Percentiles rank a stretch among this genome's conserved stretches.
These are phyloP conservation scores for Lapara coniferarum DNA, from an alignment of 2,888 invertebrate species.

Conservation along the genomic window DNA sequence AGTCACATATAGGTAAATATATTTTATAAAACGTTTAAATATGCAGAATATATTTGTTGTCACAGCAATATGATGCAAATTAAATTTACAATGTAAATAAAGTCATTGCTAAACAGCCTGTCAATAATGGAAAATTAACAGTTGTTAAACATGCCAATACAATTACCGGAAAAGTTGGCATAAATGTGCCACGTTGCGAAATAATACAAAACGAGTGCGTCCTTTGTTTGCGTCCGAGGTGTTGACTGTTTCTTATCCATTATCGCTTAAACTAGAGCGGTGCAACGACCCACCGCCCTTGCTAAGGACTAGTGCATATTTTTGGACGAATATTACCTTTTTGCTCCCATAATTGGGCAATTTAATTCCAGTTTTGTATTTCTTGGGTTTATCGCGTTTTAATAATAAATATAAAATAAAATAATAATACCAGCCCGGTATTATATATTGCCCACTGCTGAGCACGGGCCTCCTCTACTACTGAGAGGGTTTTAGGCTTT, in stretches of 20 bases:
- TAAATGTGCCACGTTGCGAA: conserved; percentile 68
- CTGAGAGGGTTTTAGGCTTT: too few species aligned
- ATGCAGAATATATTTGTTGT: not conserved
- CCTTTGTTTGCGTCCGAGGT: conserved; percentile 71
- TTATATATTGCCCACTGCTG: too few species aligned
- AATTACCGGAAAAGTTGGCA: conserved; percentile 52
- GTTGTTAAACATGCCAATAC: conserved; percentile 27
- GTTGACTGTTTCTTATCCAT: conserved; percentile 79
- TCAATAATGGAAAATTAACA: conserved; percentile 10
- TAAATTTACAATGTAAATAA: not conserved
- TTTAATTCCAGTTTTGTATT: too few species aligned
- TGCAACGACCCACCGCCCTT: conserved; percentile 63
- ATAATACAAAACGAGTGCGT: conserved; percentile 73
- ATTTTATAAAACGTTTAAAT: not conserved
- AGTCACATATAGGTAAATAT: not conserved
- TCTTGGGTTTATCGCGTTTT: too few species aligned
- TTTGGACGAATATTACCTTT: not conserved
- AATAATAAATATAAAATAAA: too few species aligned
- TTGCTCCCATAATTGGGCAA: too few species aligned
- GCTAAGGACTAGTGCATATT: conserved; percentile 39
- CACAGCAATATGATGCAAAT: not conserved
- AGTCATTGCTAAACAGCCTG: not conserved
- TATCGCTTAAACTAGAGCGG: conserved; percentile 71
- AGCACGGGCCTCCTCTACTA: too few species aligned
- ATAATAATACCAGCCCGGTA: too few species aligned